Evolutionary conservation across 2,797 vertebrate species (phyloP).

Genomic region (Pelodytes ibericus): DNA sequence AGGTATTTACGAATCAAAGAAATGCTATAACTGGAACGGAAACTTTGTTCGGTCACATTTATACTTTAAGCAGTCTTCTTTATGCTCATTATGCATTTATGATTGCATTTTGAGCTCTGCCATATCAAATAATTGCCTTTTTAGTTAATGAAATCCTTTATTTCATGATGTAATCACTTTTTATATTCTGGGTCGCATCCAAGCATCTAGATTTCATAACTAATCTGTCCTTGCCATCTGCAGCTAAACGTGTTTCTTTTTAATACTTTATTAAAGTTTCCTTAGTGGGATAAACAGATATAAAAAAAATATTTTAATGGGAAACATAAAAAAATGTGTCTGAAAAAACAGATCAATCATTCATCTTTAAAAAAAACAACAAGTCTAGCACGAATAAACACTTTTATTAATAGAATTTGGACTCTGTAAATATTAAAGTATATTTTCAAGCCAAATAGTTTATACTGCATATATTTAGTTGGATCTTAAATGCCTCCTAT

Average conservation of each 20-base stretch:
- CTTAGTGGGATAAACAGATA: not conserved
- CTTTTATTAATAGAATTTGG: too few relatives aligned
- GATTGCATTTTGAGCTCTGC: not conserved
- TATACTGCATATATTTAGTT: too few relatives aligned
- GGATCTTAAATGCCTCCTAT: too few relatives aligned
- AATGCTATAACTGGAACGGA: not conserved
- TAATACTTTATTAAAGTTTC: not conserved
- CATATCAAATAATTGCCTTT: not conserved
- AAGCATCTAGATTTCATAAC: not conserved
- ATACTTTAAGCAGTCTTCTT: not conserved
- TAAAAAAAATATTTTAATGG: too few relatives aligned
- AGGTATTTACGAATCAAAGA: not conserved
- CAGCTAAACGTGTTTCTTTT: not conserved
- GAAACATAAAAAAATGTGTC: too few relatives aligned
- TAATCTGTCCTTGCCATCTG: not conserved
- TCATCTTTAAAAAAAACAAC: too few relatives aligned
- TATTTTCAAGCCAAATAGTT: too few relatives aligned
- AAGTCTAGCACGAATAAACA: too few relatives aligned
- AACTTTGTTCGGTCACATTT: not conserved
- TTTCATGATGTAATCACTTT: not conserved
- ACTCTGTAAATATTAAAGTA: too few relatives aligned
- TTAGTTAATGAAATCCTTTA: conserved; percentile 3
- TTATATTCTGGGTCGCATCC: not conserved
- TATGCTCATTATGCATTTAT: not conserved
- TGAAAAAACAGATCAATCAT: too few relatives aligned